Percentiles rank a stretch among this genome's conserved stretches.
phyloP scores from a whole-genome alignment of 2,113 vertebrate genomes.

The Phaethornis superciliosus region DNA sequence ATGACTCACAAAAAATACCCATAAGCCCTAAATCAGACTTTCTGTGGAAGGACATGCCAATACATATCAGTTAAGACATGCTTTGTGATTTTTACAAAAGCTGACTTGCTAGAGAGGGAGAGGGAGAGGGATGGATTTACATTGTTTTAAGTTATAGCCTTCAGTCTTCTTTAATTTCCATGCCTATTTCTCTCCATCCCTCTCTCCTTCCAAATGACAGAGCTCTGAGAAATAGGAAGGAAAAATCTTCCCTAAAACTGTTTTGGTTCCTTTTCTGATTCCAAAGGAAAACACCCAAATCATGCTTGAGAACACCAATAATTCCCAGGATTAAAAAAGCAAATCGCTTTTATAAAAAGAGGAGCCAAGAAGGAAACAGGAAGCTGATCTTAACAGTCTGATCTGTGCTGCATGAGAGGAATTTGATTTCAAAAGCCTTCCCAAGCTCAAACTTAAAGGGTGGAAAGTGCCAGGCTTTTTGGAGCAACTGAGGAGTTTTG shows the following conservation, averaged over 20 bases:
- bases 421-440: not conserved
- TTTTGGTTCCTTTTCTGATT: slow-evolving; percentile 1
- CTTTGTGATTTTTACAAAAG: not conserved
- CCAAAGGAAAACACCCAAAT: not conserved
- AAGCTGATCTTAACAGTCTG: not conserved
- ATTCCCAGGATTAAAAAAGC: not conserved
- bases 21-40: not conserved
- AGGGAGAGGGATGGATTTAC: not conserved
- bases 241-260: not conserved
- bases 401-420: not conserved
- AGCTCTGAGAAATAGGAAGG: not conserved
- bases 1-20: not conserved
- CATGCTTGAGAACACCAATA: not conserved
- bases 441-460: not conserved
- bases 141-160: not conserved
- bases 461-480: not conserved
- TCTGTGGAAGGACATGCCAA: not conserved
- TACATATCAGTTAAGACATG: not conserved
- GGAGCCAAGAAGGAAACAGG: not conserved
- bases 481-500: not conserved
- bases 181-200: not conserved
- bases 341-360: not conserved
- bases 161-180: not conserved
- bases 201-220: not conserved
- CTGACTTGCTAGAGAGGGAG: not conserved